phyloP scores from a whole-genome alignment of 2,113 vertebrate species.

The Macquaria australasica region DNA sequence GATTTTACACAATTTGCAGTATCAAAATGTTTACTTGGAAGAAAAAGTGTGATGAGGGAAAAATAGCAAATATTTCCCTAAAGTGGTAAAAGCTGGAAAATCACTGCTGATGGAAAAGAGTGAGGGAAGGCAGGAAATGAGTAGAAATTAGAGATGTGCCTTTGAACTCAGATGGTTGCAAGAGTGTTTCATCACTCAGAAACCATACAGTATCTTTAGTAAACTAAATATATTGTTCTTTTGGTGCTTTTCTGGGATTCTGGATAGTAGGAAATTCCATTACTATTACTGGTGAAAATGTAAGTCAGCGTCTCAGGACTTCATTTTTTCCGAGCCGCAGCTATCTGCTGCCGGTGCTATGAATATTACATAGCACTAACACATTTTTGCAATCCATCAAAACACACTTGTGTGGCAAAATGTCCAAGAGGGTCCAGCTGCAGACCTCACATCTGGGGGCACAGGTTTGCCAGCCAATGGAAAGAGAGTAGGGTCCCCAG shows the following conservation, averaged over 20 bases:
- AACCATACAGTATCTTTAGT: neutral
- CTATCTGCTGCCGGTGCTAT: neutral
- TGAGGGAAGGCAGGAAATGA: neutral
- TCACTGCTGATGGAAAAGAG: neutral
- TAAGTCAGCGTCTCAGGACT: neutral
- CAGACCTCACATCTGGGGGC: neutral
- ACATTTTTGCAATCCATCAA: neutral
- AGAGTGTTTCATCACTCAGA: neutral
- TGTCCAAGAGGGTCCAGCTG: neutral
- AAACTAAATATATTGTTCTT: conserved; percentile 1
- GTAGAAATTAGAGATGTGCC: neutral
- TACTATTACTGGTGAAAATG: conserved; percentile 9
- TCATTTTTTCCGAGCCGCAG: neutral
- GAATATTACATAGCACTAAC: neutral
- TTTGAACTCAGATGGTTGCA: neutral
- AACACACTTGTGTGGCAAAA: neutral
- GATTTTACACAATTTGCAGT: neutral
- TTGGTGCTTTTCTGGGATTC: neutral
- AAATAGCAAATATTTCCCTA: neutral
- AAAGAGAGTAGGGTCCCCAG: neutral
- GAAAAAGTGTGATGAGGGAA: neutral
- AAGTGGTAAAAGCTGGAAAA: conserved; percentile 4
- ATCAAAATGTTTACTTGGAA: conserved; percentile 11
- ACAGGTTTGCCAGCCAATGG: neutral
- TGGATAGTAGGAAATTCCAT: conserved; percentile 18